These are phyloP conservation scores for Eledona agricola DNA, from an alignment of 2,888 invertebrate species.

Conservation along the genomic window DNA sequence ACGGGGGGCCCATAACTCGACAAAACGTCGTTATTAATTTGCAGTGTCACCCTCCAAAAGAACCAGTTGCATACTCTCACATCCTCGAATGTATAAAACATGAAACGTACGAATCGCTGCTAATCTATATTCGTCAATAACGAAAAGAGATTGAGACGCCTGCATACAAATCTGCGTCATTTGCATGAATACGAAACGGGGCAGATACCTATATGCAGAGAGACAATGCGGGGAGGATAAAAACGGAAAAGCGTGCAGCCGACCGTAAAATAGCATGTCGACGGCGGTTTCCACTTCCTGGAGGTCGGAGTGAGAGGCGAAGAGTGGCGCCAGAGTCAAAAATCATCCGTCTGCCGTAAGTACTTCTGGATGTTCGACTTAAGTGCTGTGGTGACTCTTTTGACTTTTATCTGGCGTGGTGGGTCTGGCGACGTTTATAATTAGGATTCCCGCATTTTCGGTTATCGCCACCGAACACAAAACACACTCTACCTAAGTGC, in stretches of 20 bases:
- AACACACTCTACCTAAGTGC: constrained; percentile 32
- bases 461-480: constrained; percentile 31
- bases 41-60: no score
- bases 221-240: constrained; percentile 16
- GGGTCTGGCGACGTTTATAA: constrained; percentile 33
- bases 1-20: no score
- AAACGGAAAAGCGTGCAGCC: constrained; percentile 22
- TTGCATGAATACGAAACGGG: no score
- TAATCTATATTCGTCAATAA: no score
- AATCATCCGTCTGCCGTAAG: constrained; percentile 50
- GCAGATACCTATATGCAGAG: no score
- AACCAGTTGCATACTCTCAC: no score
- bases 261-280: constrained; percentile 26
- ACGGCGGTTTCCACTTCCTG: constrained; percentile 18
- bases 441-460: constrained; percentile 24
- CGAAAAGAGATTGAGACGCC: no score
- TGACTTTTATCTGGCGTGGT: constrained; percentile 37
- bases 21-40: no score
- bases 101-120: no score
- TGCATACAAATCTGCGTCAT: no score
- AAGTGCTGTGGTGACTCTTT: constrained; percentile 53
- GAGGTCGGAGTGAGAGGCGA: constrained; percentile 32
- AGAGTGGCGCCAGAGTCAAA: constrained; percentile 51
- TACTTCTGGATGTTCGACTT: constrained; percentile 54
- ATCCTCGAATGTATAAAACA: no score